These are phyloP conservation scores for Crocodylus rhombifer DNA, from an alignment of 2,797 vertebrate species.

Conservation along the genomic window DNA sequence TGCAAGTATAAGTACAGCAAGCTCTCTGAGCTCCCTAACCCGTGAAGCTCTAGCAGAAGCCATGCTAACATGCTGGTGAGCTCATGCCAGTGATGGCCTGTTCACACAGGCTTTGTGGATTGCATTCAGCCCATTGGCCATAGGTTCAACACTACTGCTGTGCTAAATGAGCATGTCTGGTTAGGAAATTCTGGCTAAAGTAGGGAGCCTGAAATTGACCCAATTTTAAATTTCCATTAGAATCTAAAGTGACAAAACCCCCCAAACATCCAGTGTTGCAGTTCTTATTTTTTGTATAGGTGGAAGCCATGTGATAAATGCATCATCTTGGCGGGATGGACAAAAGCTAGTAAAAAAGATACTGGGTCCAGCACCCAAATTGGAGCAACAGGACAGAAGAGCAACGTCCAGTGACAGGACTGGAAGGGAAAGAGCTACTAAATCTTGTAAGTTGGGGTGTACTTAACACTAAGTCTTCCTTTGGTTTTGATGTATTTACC, in stretches of 20 bases:
- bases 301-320: slow-evolving; percentile 83
- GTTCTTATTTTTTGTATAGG: slow-evolving; percentile 60
- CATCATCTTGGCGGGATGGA: slow-evolving; percentile 95
- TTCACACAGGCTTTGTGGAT: too few species aligned
- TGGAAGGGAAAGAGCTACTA: slow-evolving; percentile 71
- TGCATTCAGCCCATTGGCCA: too few species aligned
- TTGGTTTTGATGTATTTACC: neutral
- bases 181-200: neutral
- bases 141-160: too few species aligned
- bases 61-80: too few species aligned
- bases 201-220: neutral
- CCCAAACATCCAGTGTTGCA: neutral
- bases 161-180: neutral
- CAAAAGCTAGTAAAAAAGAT: slow-evolving; percentile 94
- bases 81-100: too few species aligned
- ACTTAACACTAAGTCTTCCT: neutral
- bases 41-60: too few species aligned
- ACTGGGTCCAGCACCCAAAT: slow-evolving; percentile 87
- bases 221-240: neutral
- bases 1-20: too few species aligned
- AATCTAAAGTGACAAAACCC: neutral
- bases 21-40: too few species aligned
- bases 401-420: slow-evolving; percentile 79
- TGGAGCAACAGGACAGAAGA: slow-evolving; percentile 79
- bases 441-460: slow-evolving; percentile 80